Conservation (phyloP, 2,888 invertebrate genomes). For the Germaria angustata region DNA sequence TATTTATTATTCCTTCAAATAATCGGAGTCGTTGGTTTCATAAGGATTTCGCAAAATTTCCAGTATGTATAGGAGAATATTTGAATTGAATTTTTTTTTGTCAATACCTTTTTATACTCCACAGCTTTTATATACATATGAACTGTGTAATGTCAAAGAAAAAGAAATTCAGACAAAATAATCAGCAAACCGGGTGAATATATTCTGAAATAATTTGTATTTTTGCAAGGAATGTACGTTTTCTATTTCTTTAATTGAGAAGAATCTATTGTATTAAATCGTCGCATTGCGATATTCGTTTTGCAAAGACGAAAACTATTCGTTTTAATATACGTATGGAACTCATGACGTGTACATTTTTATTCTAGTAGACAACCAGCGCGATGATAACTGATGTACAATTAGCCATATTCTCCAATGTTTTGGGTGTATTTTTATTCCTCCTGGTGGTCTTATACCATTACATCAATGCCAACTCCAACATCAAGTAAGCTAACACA, state of each 20-base stretch:
- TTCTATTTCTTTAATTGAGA: neutral
- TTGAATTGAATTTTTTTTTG: no score
- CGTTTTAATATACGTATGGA: no score
- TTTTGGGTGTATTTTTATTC: constrained; percentile 94
- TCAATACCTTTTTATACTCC: no score
- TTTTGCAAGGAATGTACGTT: neutral
- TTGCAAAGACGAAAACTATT: neutral
- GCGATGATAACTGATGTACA: constrained; percentile 98
- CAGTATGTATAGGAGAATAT: no score
- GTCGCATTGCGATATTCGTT: no score
- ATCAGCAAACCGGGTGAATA: neutral
- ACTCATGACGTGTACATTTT: constrained; percentile 52
- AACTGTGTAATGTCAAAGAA: neutral
- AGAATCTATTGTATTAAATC: no score
- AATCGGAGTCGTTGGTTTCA: no score
- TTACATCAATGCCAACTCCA: constrained; percentile 92
- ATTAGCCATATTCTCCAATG: constrained; percentile 96
- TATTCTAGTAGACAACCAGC: constrained; percentile 6
- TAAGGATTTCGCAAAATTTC: no score
- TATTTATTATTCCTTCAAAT: no score
- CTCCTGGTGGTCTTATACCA: constrained; percentile 97
- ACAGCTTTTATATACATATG: neutral
- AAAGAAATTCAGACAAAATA: neutral
- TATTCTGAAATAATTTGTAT: neutral
- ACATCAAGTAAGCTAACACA: constrained; percentile 69